Conservation (phyloP, 2,888 invertebrate genomes). For the Nasonia oneida region DNA sequence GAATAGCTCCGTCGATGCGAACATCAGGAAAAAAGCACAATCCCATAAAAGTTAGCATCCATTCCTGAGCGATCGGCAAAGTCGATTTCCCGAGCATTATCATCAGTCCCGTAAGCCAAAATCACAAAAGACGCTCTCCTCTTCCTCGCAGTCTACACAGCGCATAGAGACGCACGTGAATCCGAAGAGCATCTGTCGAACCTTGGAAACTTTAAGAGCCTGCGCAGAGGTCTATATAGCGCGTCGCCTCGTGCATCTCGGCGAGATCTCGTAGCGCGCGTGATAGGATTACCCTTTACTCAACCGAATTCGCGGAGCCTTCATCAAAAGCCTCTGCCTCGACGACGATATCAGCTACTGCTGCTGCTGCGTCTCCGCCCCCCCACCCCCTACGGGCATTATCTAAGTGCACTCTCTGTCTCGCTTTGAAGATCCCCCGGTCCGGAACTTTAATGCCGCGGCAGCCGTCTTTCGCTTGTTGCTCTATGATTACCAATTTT, state of each 20-base stretch:
- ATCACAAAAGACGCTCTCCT: constrained; percentile 3
- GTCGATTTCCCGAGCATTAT: not conserved
- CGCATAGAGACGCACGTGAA: too few relatives aligned
- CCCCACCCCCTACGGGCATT: constrained; percentile 71
- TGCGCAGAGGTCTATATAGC: constrained; percentile 20
- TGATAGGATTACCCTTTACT: constrained; percentile 80
- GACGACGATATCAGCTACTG: constrained; percentile 68
- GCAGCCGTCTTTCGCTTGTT: constrained; percentile 69
- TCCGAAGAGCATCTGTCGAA: constrained; percentile 9
- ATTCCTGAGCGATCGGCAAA: not conserved
- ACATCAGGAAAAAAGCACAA: not conserved
- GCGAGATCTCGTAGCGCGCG: constrained; percentile 37
- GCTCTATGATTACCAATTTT: constrained; percentile 80
- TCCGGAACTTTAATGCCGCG: constrained; percentile 77
- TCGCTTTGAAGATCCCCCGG: constrained; percentile 73
- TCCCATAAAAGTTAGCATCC: not conserved
- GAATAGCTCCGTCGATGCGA: not conserved
- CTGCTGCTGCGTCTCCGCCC: constrained; percentile 60
- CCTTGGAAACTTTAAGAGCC: constrained; percentile 31
- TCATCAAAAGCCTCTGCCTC: constrained; percentile 77
- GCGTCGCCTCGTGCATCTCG: constrained; percentile 61
- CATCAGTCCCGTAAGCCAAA: constrained; percentile 10
- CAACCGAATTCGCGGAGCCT: constrained; percentile 77
- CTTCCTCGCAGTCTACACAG: not conserved
- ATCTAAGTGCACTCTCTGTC: constrained; percentile 78